These are phyloP conservation scores for Lophotis ruficrista DNA, from an alignment of 2,113 vertebrate genomes.

Conservation along the genomic window DNA sequence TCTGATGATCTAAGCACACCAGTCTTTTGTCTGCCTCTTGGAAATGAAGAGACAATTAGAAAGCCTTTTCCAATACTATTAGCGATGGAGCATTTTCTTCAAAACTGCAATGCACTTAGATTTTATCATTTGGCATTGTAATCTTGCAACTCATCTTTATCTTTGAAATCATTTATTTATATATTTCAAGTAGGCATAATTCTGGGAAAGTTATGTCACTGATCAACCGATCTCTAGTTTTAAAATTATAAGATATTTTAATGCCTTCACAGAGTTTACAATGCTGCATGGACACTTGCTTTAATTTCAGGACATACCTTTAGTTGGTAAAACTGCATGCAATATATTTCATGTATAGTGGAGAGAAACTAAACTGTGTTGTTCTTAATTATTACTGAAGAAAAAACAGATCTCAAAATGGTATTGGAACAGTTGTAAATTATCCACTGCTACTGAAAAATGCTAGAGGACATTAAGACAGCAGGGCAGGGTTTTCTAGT, in stretches of 20 bases:
- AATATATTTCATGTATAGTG: slow-evolving; percentile 26
- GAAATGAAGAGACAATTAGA: slow-evolving; percentile 25
- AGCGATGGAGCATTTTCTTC: background rate
- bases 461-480: slow-evolving; percentile 7
- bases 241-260: background rate
- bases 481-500: slow-evolving; percentile 43
- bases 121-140: background rate
- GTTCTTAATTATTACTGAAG: slow-evolving; percentile 25
- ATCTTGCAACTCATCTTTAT: slow-evolving; percentile 3
- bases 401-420: background rate
- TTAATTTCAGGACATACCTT: slow-evolving; percentile 41
- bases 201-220: background rate
- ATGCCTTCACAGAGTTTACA: slow-evolving; percentile 26
- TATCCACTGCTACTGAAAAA: slow-evolving; percentile 32
- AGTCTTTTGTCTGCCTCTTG: slow-evolving; percentile 7
- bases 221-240: slow-evolving; percentile 16
- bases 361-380: slow-evolving; percentile 55
- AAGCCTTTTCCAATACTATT: slow-evolving; percentile 62
- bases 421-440: slow-evolving; percentile 14
- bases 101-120: background rate
- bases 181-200: slow-evolving; percentile 1
- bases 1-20: background rate
- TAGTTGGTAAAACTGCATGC: slow-evolving; percentile 54
- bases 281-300: slow-evolving; percentile 50
- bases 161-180: slow-evolving; percentile 34